Evolutionary conservation across 2,113 vertebrate genomes (phyloP), one percentile per base, ranked within the genome.

Genomic region (Hipposideros armiger): DNA sequence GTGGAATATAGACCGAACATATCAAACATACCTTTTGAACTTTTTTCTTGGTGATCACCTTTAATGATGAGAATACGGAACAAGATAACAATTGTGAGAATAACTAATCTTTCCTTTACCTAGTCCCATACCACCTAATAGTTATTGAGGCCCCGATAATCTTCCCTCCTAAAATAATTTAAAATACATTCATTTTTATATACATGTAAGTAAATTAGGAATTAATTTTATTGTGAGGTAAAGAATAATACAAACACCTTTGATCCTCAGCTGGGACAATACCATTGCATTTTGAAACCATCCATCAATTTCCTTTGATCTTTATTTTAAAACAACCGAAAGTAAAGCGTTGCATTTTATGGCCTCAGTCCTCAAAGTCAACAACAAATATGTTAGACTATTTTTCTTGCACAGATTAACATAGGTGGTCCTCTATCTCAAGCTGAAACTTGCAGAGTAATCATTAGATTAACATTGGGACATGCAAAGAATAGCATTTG

Each of bases 301-400:
- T 45, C 69, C 58, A 80, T 91, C 16, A 73, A 24, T 82, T 40
- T 24, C 28, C 67, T 76, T 73, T 66, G 14, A 67, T 85, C 28
- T 93, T 89, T 90, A 90, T 91, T 94, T 58, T 32, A 88, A 85
- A 94, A 89, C 7, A 54, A 78, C 16, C 30, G 54, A n/a, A 82
- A 91, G 32, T 11, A 92, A 95, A 93, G 11, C 30, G 83, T 62
- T 78, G 14, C 14, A 67, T 95, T 66, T 67, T 62, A 93, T 60
- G n/a, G 22, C 20, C 30, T 88, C 76, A 36, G 17, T 52, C 47
- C n/a, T 86, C 87, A 82, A 88, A 4, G 7, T n/a, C 28, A 95
- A 69, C 54, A 77, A 45, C 16, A 64, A 73, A 52, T 73, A 69
- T 7, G 62, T 69, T 26, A 91, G 58, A 66, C 62, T 76, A 64